These are phyloP conservation scores for Petrocephalus microphthalmus DNA, from an alignment of 2,113 vertebrate genomes.

Conservation along the genomic window DNA sequence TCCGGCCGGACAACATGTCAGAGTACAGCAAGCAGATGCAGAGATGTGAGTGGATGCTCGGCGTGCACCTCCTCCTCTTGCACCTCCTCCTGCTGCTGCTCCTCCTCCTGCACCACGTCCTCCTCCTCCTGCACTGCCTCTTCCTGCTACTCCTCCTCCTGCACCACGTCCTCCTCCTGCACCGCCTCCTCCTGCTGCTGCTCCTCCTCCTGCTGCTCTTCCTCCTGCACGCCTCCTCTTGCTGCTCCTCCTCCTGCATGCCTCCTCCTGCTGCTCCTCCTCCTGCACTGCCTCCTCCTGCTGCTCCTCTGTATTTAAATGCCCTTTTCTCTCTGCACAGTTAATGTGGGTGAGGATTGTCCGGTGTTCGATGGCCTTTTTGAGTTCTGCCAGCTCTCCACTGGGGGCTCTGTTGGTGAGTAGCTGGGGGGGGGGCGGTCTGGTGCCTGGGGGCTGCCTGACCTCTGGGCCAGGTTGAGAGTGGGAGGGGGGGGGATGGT, in stretches of 20 bases:
- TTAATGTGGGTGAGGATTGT: constrained; percentile 96
- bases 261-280: background rate
- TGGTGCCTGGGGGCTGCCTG: background rate
- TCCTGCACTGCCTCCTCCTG: background rate
- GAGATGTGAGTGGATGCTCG: constrained; percentile 78
- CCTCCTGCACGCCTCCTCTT: background rate
- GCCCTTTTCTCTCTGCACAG: constrained; percentile 51
- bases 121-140: too few relatives aligned
- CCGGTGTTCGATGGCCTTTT: constrained; percentile 95
- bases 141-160: background rate
- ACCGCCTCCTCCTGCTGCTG: background rate
- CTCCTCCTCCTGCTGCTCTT: too few relatives aligned
- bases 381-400: constrained; percentile 95
- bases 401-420: constrained; percentile 96
- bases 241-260: background rate
- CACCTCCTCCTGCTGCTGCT: background rate
- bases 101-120: too few relatives aligned
- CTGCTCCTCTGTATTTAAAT: background rate
- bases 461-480: too few relatives aligned
- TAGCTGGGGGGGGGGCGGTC: background rate
- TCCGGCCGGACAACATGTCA: constrained; percentile 97
- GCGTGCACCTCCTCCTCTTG: too few relatives aligned
- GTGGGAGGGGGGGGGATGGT: background rate
- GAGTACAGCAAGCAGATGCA: constrained; percentile 99
- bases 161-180: too few relatives aligned